Percentiles rank a stretch among this genome's conserved stretches.
Evolutionary conservation across 2,113 vertebrate species (phyloP).

Genomic region (Vulpes vulpes): DNA sequence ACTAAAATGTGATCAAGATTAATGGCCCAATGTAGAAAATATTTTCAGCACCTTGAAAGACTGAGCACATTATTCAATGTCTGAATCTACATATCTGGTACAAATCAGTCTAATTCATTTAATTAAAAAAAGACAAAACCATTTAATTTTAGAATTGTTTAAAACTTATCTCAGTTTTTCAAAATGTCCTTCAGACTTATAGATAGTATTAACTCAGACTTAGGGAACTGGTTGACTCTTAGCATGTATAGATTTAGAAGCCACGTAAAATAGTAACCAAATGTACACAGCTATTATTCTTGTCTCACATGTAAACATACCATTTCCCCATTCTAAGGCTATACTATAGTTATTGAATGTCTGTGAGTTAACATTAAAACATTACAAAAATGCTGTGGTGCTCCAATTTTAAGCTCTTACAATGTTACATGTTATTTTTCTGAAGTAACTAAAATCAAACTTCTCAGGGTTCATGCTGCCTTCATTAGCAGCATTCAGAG

Average conservation of each 20-base stretch:
- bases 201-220: slow-evolving; percentile 70
- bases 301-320: slow-evolving; percentile 63
- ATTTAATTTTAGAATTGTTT: not conserved
- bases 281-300: slow-evolving; percentile 62
- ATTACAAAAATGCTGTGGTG: slow-evolving; percentile 83
- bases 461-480: slow-evolving; percentile 80
- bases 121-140: slow-evolving; percentile 34
- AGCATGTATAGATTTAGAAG: slow-evolving; percentile 67
- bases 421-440: slow-evolving; percentile 84
- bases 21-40: slow-evolving; percentile 23
- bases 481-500: slow-evolving; percentile 80
- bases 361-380: slow-evolving; percentile 81
- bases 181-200: slow-evolving; percentile 2
- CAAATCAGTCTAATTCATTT: slow-evolving; percentile 42
- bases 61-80: slow-evolving; percentile 1
- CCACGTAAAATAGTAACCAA: slow-evolving; percentile 64
- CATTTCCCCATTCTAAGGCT: not conserved
- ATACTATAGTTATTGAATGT: slow-evolving; percentile 75
- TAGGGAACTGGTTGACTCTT: slow-evolving; percentile 61
- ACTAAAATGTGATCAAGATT: slow-evolving; percentile 61
- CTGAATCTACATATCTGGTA: not conserved
- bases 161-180: slow-evolving; percentile 26
- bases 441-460: slow-evolving; percentile 85
- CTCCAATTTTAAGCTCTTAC: slow-evolving; percentile 84
- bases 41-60: slow-evolving; percentile 28